A percentile compares a stretch with the other conserved stretches of the same genome.
These are phyloP conservation scores for Podarcis cretensis DNA, from an alignment of 2,113 vertebrate species.

Conservation along the genomic window DNA sequence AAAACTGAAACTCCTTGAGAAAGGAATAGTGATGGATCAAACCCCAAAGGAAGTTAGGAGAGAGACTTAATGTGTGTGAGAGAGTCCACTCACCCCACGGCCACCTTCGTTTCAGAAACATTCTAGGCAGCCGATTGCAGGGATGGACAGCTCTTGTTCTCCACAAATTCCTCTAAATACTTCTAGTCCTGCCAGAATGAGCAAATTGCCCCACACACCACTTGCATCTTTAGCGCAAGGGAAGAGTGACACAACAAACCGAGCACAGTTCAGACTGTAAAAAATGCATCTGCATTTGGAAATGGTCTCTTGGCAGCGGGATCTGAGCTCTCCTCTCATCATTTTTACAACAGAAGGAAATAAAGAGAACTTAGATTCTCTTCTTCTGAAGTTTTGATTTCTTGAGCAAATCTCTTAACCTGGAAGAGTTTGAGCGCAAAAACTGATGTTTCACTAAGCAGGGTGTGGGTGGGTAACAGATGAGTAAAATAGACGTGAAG, in stretches of 20 bases:
- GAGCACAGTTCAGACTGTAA: constrained; percentile 47
- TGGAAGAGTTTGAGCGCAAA: not conserved
- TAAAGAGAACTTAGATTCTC: constrained; percentile 80
- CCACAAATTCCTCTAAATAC: not conserved
- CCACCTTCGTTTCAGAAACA: constrained; percentile 70
- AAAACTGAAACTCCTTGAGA: constrained; percentile 79
- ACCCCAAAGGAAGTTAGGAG: constrained; percentile 82
- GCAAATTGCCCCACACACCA: constrained; percentile 33
- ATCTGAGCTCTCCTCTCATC: constrained; percentile 79
- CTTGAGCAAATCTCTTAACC: not conserved
- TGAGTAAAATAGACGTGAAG: no score
- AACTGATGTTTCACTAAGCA: not conserved
- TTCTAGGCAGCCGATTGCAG: constrained; percentile 7
- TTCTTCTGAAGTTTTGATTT: constrained; percentile 77
- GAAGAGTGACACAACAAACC: not conserved
- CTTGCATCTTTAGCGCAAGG: constrained; percentile 30
- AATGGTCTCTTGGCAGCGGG: constrained; percentile 59
- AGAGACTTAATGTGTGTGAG: constrained; percentile 85
- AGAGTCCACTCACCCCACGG: constrained; percentile 77
- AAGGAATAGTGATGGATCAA: constrained; percentile 37
- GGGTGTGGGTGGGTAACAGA: no score
- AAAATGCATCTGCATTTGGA: constrained; percentile 16
- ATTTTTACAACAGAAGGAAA: constrained; percentile 74
- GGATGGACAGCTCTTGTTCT: not conserved
- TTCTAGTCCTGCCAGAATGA: constrained; percentile 68